Percentiles rank a stretch among this genome's conserved stretches.
phyloP scores from a whole-genome alignment of 2,888 invertebrate species.

The Sesamia inferens region DNA sequence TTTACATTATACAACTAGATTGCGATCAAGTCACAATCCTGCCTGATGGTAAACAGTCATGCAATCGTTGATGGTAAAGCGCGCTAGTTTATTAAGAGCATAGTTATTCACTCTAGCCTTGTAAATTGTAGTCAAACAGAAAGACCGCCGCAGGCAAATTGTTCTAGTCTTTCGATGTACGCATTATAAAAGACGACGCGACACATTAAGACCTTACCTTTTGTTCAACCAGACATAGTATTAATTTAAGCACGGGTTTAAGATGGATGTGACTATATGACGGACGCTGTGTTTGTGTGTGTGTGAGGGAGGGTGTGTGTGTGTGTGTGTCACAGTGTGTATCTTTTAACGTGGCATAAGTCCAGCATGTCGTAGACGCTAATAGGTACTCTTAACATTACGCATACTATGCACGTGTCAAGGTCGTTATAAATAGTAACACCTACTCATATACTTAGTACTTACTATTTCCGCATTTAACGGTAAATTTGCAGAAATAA shows the following conservation, averaged over 20 bases:
- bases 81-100: no score
- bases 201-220: neutral
- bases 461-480: constrained; percentile 40
- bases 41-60: no score
- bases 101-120: no score
- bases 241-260: neutral
- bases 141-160: no score
- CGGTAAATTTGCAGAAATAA: constrained; percentile 24
- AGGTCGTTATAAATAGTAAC: constrained; percentile 36
- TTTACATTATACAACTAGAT: no score
- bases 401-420: constrained; percentile 47
- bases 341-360: constrained; percentile 30
- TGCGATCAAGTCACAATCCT: no score
- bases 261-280: neutral
- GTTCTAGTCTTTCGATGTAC: no score
- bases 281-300: neutral
- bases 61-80: no score
- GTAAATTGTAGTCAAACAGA: no score
- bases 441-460: constrained; percentile 8
- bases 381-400: constrained; percentile 16
- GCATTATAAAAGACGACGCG: no score
- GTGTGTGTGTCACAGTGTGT: neutral
- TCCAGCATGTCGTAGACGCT: constrained; percentile 5
- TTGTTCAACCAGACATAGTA: neutral
- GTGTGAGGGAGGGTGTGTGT: no score